Base-by-base conservation (phyloP, 2,888 invertebrate genomes). In the Chaetogeoica ovagalla region DNA sequence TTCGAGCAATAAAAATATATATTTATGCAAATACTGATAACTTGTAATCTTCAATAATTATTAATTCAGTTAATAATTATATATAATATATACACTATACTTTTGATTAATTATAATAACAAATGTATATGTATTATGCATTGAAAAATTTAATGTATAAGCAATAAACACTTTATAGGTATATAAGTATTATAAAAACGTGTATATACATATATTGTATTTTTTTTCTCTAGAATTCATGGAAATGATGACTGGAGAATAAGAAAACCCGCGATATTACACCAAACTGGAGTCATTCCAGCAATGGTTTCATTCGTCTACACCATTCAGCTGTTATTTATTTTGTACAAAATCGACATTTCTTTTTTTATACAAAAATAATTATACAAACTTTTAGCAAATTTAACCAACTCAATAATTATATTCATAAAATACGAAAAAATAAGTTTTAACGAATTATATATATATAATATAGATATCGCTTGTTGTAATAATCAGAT, bases 171-270 rank as follows among this genome's bases (percentile, higher is more conserved):
- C 23, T 8, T 68, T 43, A 52, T 30, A 30, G 30, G 6, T 37
- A 68, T 21, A 30, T n/a, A 48, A 52, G 19, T 70, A 39, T 37
- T n/a, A 57, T 63, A 37, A 63, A 17, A 68, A 17, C 19, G 82
- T 82, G 82, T 82, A 82, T 4, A 9, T 43, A 43, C 84, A 43
- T 83, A 84, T 72, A 60, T 30, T 30, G 30, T 30, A n/a, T n/a
- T n/a, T 66, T 23, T 8, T 57, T 43, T 86, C 92, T 92, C 84
- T 91, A 95, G 94, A 95, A 90, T 95, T 95, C 89, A 95, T 95
- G 95, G 95, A 95, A 88, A 95, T 95, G 95, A 95, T 95, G 95
- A 95, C 95, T 83, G 95, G 95, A 87, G 94, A 94, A 91, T 93
- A 93, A 84, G 9, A 8, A 65, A 71, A 71, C 1, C 23, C n/a